These are phyloP conservation scores for Globodera rostochiensis DNA, from an alignment of 1,140 invertebrate genomes.

Conservation along the genomic window DNA sequence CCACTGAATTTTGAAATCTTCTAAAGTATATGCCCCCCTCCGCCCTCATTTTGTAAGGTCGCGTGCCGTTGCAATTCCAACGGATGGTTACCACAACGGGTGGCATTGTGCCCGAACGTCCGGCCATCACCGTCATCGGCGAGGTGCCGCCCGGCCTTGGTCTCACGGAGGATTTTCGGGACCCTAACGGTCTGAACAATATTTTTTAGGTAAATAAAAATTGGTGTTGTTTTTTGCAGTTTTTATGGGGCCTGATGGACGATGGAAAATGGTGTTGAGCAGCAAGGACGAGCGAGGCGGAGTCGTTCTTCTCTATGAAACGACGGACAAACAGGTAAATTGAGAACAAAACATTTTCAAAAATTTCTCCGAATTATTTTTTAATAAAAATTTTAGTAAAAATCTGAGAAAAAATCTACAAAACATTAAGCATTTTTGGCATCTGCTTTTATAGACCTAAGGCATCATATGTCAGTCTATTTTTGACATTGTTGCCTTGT, in stretches of 20 bases:
- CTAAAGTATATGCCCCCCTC: no score
- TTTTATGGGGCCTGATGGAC: conserved; percentile 27
- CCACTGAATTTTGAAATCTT: no score
- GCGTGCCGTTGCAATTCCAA: conserved; percentile 23
- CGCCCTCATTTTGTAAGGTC: not conserved
- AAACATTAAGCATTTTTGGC: not conserved
- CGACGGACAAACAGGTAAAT: conserved; percentile 13
- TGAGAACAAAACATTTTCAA: not conserved
- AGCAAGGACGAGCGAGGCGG: conserved; percentile 29
- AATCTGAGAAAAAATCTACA: no score
- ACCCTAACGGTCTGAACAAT: conserved; percentile 15
- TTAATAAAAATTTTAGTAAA: no score
- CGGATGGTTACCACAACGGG: conserved; percentile 5
- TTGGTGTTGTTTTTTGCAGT: not conserved
- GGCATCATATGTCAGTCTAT: no score
- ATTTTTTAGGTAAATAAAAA: not conserved
- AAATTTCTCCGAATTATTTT: not conserved
- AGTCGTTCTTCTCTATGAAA: conserved; percentile 26
- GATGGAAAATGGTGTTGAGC: conserved; percentile 36
- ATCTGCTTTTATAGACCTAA: not conserved
- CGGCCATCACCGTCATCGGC: conserved; percentile 14
- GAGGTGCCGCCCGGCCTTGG: conserved; percentile 9
- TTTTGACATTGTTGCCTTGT: no score
- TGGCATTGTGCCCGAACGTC: conserved; percentile 18
- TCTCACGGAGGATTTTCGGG: conserved; percentile 30